A percentile compares a stretch with the other conserved stretches of the same genome.
Evolutionary conservation across 1,140 invertebrate species (phyloP).

Genomic region (Penaeus indicus): DNA sequence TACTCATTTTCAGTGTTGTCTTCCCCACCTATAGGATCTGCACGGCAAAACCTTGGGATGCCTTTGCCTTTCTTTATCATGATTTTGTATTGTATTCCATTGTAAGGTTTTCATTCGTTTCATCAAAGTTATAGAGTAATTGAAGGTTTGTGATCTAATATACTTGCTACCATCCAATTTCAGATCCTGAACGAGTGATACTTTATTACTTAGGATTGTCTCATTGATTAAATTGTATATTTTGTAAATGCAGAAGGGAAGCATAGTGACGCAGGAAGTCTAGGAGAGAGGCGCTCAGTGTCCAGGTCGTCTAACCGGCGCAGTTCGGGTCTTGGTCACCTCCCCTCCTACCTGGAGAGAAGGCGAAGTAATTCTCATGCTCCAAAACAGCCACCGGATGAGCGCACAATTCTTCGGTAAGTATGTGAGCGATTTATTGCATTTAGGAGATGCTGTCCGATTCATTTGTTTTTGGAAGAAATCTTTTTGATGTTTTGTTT

Average conservation of each 20-base stretch:
- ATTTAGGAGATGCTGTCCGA: not conserved
- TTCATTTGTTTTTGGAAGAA: not conserved
- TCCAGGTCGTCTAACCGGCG: constrained; percentile 35
- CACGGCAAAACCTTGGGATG: too few relatives aligned
- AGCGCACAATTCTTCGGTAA: constrained; percentile 59
- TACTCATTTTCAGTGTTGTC: too few relatives aligned
- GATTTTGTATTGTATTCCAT: too few relatives aligned
- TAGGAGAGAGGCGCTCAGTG: constrained; percentile 44
- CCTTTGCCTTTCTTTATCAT: too few relatives aligned
- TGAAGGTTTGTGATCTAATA: too few relatives aligned
- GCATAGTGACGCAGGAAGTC: constrained; percentile 19
- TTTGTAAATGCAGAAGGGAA: constrained; percentile 27
- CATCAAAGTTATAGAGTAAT: too few relatives aligned
- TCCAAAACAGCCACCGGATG: constrained; percentile 59
- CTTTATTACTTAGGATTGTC: too few relatives aligned
- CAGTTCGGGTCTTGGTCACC: constrained; percentile 26
- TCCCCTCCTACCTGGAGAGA: constrained; percentile 54
- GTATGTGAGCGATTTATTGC: not conserved
- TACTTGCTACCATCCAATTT: too few relatives aligned
- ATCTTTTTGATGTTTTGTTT: not conserved
- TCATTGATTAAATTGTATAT: not conserved
- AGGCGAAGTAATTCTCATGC: constrained; percentile 57
- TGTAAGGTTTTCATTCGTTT: too few relatives aligned
- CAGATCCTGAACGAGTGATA: too few relatives aligned
- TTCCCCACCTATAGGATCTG: too few relatives aligned